These are phyloP conservation scores for Plebejus anna DNA, from an alignment of 2,888 invertebrate species.

Conservation along the genomic window DNA sequence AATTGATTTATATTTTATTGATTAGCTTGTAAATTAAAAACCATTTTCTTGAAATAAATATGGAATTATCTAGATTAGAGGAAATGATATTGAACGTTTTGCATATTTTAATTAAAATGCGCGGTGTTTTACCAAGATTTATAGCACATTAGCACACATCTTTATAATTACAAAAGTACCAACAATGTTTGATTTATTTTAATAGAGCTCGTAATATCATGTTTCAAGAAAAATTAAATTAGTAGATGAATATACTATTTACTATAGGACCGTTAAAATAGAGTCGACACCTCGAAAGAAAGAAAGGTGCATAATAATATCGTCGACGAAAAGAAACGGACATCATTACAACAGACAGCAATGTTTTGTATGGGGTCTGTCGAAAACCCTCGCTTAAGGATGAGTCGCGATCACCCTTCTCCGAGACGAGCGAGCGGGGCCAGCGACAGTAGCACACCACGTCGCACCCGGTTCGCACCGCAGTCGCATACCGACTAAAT, in stretches of 20 bases:
- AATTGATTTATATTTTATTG: not conserved
- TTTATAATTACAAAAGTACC: not conserved
- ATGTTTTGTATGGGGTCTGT: constrained; percentile 30
- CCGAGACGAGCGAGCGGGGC: constrained; percentile 52
- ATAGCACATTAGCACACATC: constrained; percentile 1
- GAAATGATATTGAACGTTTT: not conserved
- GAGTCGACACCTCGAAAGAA: not conserved
- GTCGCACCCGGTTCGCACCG: constrained; percentile 73
- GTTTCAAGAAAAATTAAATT: not conserved
- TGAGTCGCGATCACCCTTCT: constrained; percentile 74
- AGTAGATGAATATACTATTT: not conserved
- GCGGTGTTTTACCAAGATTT: not conserved
- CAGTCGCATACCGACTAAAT: constrained; percentile 53
- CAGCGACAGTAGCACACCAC: constrained; percentile 65
- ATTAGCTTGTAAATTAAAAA: constrained; percentile 12
- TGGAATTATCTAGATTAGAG: not conserved
- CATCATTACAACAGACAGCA: constrained; percentile 1
- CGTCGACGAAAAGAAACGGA: constrained; percentile 3
- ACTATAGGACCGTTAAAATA: not conserved
- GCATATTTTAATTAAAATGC: constrained; percentile 15
- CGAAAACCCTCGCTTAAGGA: constrained; percentile 64
- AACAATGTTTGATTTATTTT: not conserved
- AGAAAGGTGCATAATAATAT: not conserved
- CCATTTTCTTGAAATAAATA: not conserved
- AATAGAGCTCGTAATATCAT: not conserved